Evolutionary conservation across 92 coral and sea anemone species (phyloP).

Genomic region (Zoanthus sociatus): DNA sequence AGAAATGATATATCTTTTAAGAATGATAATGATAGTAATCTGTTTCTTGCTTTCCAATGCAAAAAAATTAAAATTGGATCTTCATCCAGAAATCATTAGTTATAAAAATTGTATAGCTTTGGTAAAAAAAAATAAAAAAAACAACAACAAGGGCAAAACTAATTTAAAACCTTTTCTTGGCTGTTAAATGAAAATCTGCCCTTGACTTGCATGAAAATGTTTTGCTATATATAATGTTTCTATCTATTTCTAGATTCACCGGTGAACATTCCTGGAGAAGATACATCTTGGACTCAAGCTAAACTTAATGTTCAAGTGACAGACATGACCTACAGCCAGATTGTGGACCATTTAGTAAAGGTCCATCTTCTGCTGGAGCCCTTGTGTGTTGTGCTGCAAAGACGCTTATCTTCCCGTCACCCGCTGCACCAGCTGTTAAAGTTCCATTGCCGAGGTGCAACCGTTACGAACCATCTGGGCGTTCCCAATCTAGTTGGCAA

Average conservation of each 20-base stretch:
- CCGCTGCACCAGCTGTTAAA: constrained; percentile 45
- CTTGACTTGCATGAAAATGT: too few species aligned
- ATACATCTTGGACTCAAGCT: constrained; percentile 27
- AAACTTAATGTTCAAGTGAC: constrained; percentile 66
- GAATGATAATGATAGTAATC: too few species aligned
- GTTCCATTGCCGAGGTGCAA: constrained; percentile 57
- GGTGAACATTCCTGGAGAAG: neutral
- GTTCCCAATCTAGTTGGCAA: constrained; percentile 29
- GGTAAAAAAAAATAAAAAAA: too few species aligned
- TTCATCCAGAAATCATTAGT: too few species aligned
- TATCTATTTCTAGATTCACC: neutral
- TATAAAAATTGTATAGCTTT: too few species aligned
- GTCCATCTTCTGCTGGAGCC: constrained; percentile 55
- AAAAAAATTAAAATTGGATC: too few species aligned
- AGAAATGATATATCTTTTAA: too few species aligned
- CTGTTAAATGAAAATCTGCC: too few species aligned
- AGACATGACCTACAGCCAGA: constrained; percentile 61
- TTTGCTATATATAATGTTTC: too few species aligned
- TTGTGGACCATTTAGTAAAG: constrained; percentile 69
- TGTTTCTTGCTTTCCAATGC: too few species aligned
- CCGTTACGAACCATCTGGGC: constrained; percentile 50
- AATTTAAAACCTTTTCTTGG: too few species aligned
- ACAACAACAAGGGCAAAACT: neutral
- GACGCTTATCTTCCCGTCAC: constrained; percentile 40
- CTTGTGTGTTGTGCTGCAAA: constrained; percentile 46